Base-by-base conservation (phyloP, 2,797 vertebrate genomes). In the Pipistrellus nathusii region DNA sequence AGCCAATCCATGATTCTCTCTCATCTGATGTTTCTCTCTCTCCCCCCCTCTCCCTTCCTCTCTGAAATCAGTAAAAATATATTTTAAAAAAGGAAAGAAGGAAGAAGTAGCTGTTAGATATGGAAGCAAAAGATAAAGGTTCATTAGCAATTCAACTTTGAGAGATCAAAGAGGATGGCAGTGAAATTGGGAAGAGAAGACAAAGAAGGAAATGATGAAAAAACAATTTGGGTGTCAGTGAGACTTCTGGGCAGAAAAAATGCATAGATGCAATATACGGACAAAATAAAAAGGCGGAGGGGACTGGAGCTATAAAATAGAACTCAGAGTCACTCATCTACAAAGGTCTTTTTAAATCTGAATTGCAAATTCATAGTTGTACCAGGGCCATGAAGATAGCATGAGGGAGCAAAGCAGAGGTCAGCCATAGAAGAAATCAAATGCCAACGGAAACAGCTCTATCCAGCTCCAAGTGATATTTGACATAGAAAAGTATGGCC, bases 91-190 rank as follows among this genome's bases (percentile, higher is more conserved):
- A 27, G 57, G 55, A 57, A 57, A 48, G 44, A 44, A 44, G 23
- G n/a, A 78, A 25, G 23, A 77, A 57, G 44, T n/a, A 66, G 62
- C 44, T 20, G 77, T 68, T 21, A 76, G 35, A 68, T 27, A 17
- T 48, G 59, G 21, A 87, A 66, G 23, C 23, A 87, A 57, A 92
- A n/a, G n/a, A 77, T 69, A 48, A 90, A 90, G 35, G 44, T 6
- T 77, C 62, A 38, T 53, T 41, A 41, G 73, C 35, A 77, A 57
- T 38, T 46, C 48, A 59, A 30, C 55, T 32, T 72, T 30, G 12
- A 91, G 41, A 94, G 2, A 38, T 20, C 44, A 55, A 78, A 51
- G 71, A 69, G 3, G 38, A 77, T 32, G 30, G 62, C 32, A n/a
- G 57, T 44, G 38, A 91, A 68, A 72, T 5, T 15, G 46, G 30